These are phyloP conservation scores for Phacellophora camtschatica DNA, from an alignment of 30 jellyfish, hydroid and myxozoan species.

Conservation along the genomic window DNA sequence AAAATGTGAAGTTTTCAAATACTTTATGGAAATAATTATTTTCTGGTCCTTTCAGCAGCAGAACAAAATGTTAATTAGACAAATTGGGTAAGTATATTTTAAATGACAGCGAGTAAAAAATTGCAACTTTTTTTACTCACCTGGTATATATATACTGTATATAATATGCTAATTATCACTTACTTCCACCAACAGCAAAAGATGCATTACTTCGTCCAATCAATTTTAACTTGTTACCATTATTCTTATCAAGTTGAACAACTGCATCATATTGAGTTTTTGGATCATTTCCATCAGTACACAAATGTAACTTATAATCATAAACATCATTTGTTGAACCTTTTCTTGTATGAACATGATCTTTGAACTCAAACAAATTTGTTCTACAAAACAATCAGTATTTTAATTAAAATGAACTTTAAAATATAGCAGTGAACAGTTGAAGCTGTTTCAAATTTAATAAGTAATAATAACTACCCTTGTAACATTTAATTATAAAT, in stretches of 20 bases:
- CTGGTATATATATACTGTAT: neutral
- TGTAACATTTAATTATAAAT: too few relatives aligned
- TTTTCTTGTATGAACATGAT: constrained; percentile 10
- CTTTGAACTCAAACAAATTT: neutral
- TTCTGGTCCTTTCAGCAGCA: too few relatives aligned
- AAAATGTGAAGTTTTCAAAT: too few relatives aligned
- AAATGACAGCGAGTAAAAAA: neutral
- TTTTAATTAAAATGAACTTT: too few relatives aligned
- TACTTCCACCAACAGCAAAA: constrained; percentile 73
- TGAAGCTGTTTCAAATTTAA: neutral
- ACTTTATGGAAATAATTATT: too few relatives aligned
- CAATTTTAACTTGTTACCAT: neutral
- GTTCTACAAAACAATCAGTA: neutral
- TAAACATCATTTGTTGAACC: constrained; percentile 23
- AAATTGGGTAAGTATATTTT: too few relatives aligned
- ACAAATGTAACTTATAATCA: constrained; percentile 45
- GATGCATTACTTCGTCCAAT: constrained; percentile 61
- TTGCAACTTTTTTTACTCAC: neutral
- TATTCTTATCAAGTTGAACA: constrained; percentile 36
- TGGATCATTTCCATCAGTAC: too few relatives aligned
- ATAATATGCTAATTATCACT: neutral
- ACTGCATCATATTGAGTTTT: constrained; percentile 26
- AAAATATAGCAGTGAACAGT: neutral
- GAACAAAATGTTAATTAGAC: too few relatives aligned
- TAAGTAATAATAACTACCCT: too few relatives aligned